phyloP scores from a whole-genome alignment of 1,140 invertebrate genomes.

The Drosophila saltans region DNA sequence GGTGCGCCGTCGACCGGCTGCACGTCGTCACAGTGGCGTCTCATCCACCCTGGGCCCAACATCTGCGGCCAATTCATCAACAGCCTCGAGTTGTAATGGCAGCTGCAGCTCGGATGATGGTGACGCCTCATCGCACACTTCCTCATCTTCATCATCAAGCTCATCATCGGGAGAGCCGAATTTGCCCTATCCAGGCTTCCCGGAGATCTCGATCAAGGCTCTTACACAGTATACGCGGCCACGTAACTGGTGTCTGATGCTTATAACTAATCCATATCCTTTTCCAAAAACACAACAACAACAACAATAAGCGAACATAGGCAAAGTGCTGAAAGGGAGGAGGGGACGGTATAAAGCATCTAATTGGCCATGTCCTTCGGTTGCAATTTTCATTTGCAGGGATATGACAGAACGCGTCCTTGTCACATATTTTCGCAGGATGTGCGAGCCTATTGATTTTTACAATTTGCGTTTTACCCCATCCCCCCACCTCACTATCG shows the following conservation, averaged over 20 bases:
- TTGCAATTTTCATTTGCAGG: conserved; percentile 32
- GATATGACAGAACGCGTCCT: conserved; percentile 39
- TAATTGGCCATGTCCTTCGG: conserved; percentile 57
- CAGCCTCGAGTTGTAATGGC: conserved; percentile 74
- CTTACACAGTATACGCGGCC: conserved; percentile 93
- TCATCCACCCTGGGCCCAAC: conserved; percentile 36
- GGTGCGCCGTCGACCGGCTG: conserved; percentile 39
- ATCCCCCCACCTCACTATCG: not conserved
- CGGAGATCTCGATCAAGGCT: conserved; percentile 91
- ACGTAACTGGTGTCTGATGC: conserved; percentile 95
- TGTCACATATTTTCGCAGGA: conserved; percentile 54
- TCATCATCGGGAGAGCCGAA: conserved; percentile 86
- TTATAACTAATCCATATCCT: conserved; percentile 99
- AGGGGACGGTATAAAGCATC: not conserved
- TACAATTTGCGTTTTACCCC: conserved; percentile 4
- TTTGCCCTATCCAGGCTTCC: conserved; percentile 95
- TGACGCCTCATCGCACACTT: conserved; percentile 84
- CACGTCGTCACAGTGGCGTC: conserved; percentile 61
- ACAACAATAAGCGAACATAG: too few species aligned
- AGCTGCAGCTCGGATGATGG: conserved; percentile 85
- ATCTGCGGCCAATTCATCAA: conserved; percentile 61
- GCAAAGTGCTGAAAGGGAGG: not conserved
- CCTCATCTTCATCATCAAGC: conserved; percentile 82
- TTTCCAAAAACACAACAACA: conserved; percentile 85
- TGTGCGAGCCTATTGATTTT: conserved; percentile 70